phyloP scores from a whole-genome alignment of 2,797 vertebrate species.

The Onychomys leucogaster region DNA sequence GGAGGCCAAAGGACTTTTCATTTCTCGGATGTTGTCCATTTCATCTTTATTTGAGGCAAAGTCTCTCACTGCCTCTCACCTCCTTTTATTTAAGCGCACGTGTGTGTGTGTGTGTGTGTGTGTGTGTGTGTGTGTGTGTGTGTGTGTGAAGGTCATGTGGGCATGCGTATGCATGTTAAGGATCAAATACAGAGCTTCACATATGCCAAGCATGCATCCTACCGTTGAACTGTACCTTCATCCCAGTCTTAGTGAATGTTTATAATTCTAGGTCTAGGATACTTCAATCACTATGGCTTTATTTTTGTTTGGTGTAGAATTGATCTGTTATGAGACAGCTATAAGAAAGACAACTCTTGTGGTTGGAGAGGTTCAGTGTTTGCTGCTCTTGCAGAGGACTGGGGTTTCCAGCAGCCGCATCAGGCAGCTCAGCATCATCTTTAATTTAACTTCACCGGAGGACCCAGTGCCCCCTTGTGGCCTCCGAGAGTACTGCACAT shows the following conservation, averaged over 20 bases:
- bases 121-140: neutral
- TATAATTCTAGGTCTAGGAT: neutral
- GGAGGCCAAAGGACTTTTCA: neutral
- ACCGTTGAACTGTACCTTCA: neutral
- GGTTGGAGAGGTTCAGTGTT: neutral
- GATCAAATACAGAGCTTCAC: neutral
- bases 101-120: too few relatives aligned
- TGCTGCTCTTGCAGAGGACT: neutral
- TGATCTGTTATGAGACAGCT: neutral
- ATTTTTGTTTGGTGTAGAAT: neutral
- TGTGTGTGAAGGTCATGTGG: too few relatives aligned
- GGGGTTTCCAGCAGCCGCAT: neutral
- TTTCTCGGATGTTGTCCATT: neutral
- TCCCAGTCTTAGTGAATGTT: neutral
- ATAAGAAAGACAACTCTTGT: neutral
- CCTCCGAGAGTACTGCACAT: neutral
- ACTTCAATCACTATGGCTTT: neutral
- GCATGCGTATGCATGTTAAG: fast-evolving
- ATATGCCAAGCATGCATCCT: neutral
- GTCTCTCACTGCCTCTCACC: neutral
- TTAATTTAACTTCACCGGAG: neutral
- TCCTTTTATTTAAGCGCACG: neutral
- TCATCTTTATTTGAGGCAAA: neutral
- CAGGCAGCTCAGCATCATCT: neutral
- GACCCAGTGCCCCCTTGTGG: neutral